These are phyloP conservation scores for Helicolenus hilgendorfi DNA, from an alignment of 2,797 vertebrate genomes.

Conservation along the genomic window DNA sequence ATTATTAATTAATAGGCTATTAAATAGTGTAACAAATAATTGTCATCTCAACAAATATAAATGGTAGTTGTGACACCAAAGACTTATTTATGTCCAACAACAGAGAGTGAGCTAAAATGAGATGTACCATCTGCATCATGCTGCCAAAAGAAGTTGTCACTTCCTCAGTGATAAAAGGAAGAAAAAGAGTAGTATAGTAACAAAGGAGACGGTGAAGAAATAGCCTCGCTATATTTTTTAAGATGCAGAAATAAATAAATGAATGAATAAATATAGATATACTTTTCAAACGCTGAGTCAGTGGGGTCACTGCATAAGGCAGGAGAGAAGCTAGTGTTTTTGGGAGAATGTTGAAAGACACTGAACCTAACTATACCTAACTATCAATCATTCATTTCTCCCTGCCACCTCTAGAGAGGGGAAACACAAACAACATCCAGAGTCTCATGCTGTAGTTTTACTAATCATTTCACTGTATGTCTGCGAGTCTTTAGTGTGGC, in stretches of 20 bases:
- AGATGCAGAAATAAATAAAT: constrained; percentile 68
- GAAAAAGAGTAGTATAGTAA: constrained; percentile 41
- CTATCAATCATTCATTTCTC: constrained; percentile 71
- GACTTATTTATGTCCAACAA: constrained; percentile 73
- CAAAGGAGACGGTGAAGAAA: constrained; percentile 59
- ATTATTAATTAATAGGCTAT: constrained; percentile 20
- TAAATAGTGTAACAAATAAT: constrained; percentile 27
- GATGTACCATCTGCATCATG: constrained; percentile 59
- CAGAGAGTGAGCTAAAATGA: constrained; percentile 72
- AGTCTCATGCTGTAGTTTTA: constrained; percentile 17
- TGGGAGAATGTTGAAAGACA: constrained; percentile 35
- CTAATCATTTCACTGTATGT: constrained; percentile 21
- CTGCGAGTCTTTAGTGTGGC: constrained; percentile 10
- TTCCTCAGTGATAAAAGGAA: constrained; percentile 77
- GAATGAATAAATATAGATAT: constrained; percentile 83
- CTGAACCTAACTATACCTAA: constrained; percentile 16
- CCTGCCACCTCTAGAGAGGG: constrained; percentile 11
- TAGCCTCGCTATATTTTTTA: constrained; percentile 23
- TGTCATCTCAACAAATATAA: constrained; percentile 64
- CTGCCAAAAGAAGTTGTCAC: constrained; percentile 80
- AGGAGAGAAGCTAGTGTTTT: constrained; percentile 25
- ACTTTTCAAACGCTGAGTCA: constrained; percentile 47
- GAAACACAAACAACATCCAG: constrained; percentile 32
- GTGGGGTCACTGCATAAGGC: constrained; percentile 47
- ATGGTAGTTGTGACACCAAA: constrained; percentile 64